A percentile compares a stretch with the other conserved stretches of the same genome.
Evolutionary conservation across 2,113 vertebrate genomes (phyloP).

Genomic region (Felis catus): DNA sequence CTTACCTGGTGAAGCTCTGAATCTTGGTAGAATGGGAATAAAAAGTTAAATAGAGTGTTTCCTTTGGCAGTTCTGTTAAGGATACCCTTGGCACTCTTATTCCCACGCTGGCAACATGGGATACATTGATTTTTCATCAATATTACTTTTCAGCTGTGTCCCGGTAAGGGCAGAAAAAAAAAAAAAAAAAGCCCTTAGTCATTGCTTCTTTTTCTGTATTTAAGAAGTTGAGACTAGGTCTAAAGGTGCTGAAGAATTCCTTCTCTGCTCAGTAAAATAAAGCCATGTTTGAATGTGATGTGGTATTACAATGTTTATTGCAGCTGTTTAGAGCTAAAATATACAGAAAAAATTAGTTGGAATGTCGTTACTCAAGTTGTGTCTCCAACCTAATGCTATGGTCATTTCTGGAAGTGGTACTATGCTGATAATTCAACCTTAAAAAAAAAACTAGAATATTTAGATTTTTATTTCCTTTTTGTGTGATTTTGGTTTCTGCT

Average conservation of each 20-base stretch:
- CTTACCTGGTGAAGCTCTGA: background rate
- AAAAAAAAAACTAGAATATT: background rate
- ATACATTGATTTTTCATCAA: background rate
- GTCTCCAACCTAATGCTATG: background rate
- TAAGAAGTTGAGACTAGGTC: background rate
- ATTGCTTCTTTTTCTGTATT: background rate
- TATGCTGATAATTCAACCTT: background rate
- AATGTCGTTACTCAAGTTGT: background rate
- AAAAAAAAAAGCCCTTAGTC: background rate
- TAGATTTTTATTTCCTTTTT: background rate
- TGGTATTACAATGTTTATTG: background rate
- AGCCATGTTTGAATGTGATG: background rate
- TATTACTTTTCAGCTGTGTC: background rate
- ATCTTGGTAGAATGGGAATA: background rate
- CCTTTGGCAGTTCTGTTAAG: background rate
- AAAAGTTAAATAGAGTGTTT: background rate
- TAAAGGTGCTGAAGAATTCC: background rate
- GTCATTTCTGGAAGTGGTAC: background rate
- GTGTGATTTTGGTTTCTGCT: background rate
- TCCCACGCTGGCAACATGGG: background rate
- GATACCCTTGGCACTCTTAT: background rate
- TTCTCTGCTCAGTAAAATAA: background rate
- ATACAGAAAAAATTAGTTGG: background rate
- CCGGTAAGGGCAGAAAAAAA: background rate
- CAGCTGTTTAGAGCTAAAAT: background rate